Evolutionary conservation across 2,797 vertebrate species (phyloP).

Genomic region (Eulemur albifrons): DNA sequence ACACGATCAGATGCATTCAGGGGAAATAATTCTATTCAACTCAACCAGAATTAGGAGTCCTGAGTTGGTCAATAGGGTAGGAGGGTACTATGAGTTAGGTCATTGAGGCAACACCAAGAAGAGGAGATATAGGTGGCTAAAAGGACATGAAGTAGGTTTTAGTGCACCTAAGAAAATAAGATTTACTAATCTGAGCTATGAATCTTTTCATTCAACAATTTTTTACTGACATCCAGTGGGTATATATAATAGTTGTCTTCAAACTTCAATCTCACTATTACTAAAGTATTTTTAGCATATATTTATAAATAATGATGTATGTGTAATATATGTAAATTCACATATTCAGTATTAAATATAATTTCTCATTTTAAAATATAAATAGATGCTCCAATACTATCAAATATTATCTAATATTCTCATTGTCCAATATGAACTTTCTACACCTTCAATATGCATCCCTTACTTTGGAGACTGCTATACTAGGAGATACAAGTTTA

Average conservation of each 20-base stretch:
- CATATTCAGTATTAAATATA: background rate
- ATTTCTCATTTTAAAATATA: constrained; percentile 14
- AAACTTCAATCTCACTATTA: background rate
- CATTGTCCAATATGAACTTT: background rate
- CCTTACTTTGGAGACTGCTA: background rate
- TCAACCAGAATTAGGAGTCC: background rate
- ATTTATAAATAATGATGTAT: background rate
- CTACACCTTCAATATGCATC: background rate
- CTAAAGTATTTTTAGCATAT: background rate
- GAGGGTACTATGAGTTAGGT: background rate
- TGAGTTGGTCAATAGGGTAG: background rate
- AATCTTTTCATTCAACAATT: constrained; percentile 28
- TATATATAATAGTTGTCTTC: background rate
- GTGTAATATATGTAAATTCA: background rate
- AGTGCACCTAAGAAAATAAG: background rate
- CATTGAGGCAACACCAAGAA: background rate
- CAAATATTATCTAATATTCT: background rate
- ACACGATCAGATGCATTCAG: background rate
- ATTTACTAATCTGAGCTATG: background rate
- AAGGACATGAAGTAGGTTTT: background rate
- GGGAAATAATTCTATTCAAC: background rate
- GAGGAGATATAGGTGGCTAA: background rate
- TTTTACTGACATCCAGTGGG: constrained; percentile 32
- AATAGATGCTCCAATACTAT: background rate
- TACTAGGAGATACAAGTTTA: background rate